phyloP scores from a whole-genome alignment of 2,888 invertebrate genomes.

The Drosophila prostipennis region DNA sequence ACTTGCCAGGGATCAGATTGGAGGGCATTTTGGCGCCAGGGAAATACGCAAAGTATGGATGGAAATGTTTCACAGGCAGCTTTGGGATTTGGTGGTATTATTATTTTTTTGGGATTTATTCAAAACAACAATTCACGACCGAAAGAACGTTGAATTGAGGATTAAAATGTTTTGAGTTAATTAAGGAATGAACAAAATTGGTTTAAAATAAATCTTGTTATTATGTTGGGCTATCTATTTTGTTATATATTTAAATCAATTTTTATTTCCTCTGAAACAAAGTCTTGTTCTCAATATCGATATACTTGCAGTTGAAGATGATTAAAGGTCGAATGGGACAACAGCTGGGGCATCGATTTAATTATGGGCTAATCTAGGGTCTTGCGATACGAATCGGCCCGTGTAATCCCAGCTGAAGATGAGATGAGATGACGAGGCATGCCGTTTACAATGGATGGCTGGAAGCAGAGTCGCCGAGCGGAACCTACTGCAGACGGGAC shows the following conservation, averaged over 20 bases:
- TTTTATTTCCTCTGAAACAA: too few relatives aligned
- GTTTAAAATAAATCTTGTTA: too few relatives aligned
- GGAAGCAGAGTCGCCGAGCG: constrained; percentile 13
- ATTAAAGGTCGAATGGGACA: background rate
- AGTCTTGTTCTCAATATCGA: background rate
- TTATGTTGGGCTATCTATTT: too few relatives aligned
- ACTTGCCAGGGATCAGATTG: background rate
- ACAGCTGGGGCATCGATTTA: constrained; percentile 12
- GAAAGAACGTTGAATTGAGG: too few relatives aligned
- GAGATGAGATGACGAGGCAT: constrained; percentile 8
- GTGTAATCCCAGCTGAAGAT: constrained; percentile 28
- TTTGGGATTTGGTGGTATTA: too few relatives aligned
- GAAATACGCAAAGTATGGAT: background rate
- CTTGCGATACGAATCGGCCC: constrained; percentile 25
- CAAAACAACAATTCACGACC: too few relatives aligned
- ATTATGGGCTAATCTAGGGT: constrained; percentile 29
- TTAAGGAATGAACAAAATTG: too few relatives aligned
- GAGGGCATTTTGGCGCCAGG: constrained; percentile 8
- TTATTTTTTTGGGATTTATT: too few relatives aligned
- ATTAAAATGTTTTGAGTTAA: too few relatives aligned
- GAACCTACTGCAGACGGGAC: constrained; percentile 20
- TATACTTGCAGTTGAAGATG: background rate
- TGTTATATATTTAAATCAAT: too few relatives aligned
- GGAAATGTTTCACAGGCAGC: background rate
- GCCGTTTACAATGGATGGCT: constrained; percentile 7